Conservation (phyloP, 2,888 invertebrate genomes). For the Cremastinae sp. region DNA sequence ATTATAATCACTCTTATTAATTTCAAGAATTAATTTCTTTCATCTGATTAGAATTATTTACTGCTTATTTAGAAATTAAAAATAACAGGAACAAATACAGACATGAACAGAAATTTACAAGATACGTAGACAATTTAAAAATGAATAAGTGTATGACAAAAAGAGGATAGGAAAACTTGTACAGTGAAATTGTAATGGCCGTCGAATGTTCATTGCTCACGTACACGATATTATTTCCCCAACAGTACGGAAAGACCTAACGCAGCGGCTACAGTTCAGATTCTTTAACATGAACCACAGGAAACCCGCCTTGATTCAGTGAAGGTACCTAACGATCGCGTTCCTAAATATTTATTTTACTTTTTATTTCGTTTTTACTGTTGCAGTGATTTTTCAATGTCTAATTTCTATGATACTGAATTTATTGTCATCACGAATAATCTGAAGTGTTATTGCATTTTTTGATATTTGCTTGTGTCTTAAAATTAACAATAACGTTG, state of each 20-base stretch:
- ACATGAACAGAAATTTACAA: neutral
- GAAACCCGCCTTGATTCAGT: slow-evolving; percentile 93
- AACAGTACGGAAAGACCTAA: slow-evolving; percentile 97
- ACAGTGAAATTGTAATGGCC: slow-evolving; percentile 30
- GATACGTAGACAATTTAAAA: neutral
- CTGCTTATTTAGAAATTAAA: too few species aligned
- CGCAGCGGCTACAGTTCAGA: slow-evolving; percentile 96
- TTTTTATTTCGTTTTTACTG: slow-evolving; percentile 30
- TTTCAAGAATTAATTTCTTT: too few species aligned
- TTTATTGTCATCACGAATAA: slow-evolving; percentile 14
- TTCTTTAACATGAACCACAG: slow-evolving; percentile 96
- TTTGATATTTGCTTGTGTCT: too few species aligned
- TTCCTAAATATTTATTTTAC: slow-evolving; percentile 39
- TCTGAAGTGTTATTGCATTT: too few species aligned
- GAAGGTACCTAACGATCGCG: slow-evolving; percentile 80
- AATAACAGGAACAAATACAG: neutral
- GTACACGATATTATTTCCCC: slow-evolving; percentile 81
- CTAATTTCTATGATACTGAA: neutral
- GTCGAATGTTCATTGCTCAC: slow-evolving; percentile 65
- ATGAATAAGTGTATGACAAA: neutral
- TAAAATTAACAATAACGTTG: too few species aligned
- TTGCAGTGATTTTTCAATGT: slow-evolving; percentile 8
- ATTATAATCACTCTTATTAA: too few species aligned
- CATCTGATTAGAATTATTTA: too few species aligned
- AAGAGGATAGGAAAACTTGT: slow-evolving; percentile 29